Conservation (phyloP, 2,113 vertebrate genomes). For the Oreochromis niloticus region DNA sequence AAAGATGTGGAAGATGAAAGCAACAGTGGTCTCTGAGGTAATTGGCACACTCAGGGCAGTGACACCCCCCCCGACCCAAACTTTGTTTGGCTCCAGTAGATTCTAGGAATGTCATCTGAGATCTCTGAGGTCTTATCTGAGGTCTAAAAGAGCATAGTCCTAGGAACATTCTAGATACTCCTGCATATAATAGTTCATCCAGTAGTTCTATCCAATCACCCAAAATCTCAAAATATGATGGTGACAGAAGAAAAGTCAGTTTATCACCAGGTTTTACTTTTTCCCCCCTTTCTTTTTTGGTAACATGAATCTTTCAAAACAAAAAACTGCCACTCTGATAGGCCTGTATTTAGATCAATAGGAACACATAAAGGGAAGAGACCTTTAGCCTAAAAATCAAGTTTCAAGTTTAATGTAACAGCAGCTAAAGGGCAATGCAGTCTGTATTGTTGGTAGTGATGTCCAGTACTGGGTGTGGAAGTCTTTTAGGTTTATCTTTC, state of each 20-base stretch:
- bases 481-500: background rate
- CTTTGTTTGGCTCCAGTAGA: background rate
- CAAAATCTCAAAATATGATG: background rate
- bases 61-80: background rate
- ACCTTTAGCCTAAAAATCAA: background rate
- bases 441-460: background rate
- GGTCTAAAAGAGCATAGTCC: background rate
- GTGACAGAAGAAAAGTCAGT: background rate
- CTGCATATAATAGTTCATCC: background rate
- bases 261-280: background rate
- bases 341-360: background rate
- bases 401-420: background rate
- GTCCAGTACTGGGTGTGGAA: background rate
- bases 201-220: background rate
- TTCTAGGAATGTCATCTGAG: background rate
- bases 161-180: background rate
- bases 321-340: background rate
- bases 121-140: background rate
- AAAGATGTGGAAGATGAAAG: background rate
- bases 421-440: background rate
- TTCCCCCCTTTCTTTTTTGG: background rate
- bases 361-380: background rate
- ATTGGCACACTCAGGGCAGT: background rate
- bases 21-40: background rate
- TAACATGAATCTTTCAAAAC: background rate